Conservation (phyloP, 1,140 invertebrate genomes). For the Melanaphis sacchari region DNA sequence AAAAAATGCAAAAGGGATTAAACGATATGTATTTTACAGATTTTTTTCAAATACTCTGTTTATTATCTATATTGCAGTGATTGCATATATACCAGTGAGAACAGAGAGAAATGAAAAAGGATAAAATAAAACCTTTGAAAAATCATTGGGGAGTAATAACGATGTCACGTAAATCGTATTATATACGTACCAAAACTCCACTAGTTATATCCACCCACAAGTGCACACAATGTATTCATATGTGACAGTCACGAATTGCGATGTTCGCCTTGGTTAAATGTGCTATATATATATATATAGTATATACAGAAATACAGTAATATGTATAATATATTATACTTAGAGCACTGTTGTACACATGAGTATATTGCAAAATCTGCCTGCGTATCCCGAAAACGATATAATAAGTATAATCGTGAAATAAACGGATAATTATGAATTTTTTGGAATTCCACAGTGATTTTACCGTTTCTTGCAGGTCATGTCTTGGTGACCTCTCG, state of each 20-base stretch:
- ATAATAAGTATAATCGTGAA: background rate
- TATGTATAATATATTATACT: too few relatives aligned
- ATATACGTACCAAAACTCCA: background rate
- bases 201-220: background rate
- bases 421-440: background rate
- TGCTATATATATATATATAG: background rate
- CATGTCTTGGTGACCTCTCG: background rate
- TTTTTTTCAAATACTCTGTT: background rate
- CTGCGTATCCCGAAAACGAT: background rate
- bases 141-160: background rate
- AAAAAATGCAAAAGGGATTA: background rate
- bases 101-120: background rate
- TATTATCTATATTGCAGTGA: background rate
- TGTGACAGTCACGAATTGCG: background rate
- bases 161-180: background rate
- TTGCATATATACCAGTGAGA: background rate
- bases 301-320: background rate
- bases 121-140: background rate
- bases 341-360: background rate
- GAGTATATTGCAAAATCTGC: background rate
- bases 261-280: background rate
- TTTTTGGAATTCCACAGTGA: background rate
- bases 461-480: background rate
- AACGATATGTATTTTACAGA: background rate
- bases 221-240: background rate